Percentiles rank a stretch among this genome's conserved stretches.
phyloP scores from a whole-genome alignment of 2,797 vertebrate genomes.

The Heterohyrax brucei region DNA sequence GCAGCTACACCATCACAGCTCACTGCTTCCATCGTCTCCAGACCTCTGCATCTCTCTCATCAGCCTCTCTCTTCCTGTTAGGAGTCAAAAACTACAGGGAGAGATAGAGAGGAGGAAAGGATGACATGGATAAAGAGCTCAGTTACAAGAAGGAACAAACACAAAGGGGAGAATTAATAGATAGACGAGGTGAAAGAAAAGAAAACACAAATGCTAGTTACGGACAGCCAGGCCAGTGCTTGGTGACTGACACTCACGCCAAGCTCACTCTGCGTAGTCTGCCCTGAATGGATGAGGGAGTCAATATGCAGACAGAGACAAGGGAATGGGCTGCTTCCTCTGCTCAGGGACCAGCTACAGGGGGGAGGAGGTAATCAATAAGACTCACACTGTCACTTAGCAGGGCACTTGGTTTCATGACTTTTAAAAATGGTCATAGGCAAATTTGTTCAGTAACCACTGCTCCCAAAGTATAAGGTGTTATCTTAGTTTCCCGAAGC shows the following conservation, averaged over 20 bases:
- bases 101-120: not conserved
- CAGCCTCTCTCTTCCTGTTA: not conserved
- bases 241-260: fast-evolving
- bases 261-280: not conserved
- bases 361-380: not conserved
- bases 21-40: not conserved
- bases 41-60: not conserved
- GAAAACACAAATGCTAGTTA: not conserved
- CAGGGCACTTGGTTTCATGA: not conserved
- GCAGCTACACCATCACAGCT: not conserved
- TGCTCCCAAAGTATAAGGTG: not conserved
- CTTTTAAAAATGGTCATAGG: not conserved
- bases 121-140: not conserved
- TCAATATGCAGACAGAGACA: too few relatives aligned
- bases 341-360: not conserved
- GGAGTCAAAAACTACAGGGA: not conserved
- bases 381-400: not conserved
- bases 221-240: fast-evolving
- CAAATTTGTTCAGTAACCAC: not conserved
- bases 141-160: too few relatives aligned
- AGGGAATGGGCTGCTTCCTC: not conserved
- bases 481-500: not conserved
- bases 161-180: not conserved
- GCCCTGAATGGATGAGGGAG: not conserved
- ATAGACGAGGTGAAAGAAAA: not conserved